Base-by-base conservation (phyloP, 2,888 invertebrate genomes). In the Oscheius sp. region DNA sequence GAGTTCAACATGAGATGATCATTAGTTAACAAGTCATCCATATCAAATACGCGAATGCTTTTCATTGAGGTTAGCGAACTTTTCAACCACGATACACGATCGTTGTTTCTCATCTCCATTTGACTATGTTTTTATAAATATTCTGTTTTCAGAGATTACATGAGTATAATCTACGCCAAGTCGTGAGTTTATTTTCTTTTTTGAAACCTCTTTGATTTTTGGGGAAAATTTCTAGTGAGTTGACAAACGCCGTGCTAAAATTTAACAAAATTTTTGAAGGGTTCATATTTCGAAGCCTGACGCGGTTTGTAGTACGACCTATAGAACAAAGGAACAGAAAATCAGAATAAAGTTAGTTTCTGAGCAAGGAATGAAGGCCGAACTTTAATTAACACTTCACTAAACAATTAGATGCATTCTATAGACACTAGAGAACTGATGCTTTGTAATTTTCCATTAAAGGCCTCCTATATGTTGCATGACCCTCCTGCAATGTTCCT, bases 11-110 rank as follows among this genome's bases (percentile, higher is more conserved):
- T 12, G 47, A 12, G 54, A 20, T 54, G 54, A 54, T 54, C 54
- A 54, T 54, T 54, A 54, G 54, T 54, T 54, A 36, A 32, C 36
- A 54, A 54, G 33, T 36, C 54, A 54, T 54, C 54, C 54, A 54
- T 54, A 54, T 14, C 54, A 54, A 54, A 54, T 54, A n/a, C 20
- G 17, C 4, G 24, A n/a, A 28, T 47, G n/a, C 47, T 33, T 54
- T 54, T 54, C 54, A 54, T 33, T 32, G 32, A 54, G 54, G 33
- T 54, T 54, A 24, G 32, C 36, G 33, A 54, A 54, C 54, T 54
- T 54, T 54, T 33, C 12, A 14, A 14, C 8, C 8, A 36, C 14
- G 36, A 9, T n/a, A n/a, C n/a, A n/a, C n/a, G n/a, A n/a, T n/a
- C n/a, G n/a, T n/a, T n/a, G n/a, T n/a, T n/a, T n/a, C n/a, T n/a